Evolutionary conservation across 2,113 vertebrate genomes (phyloP), one percentile per base, ranked within the genome.

Genomic region (Haemorhous mexicanus): DNA sequence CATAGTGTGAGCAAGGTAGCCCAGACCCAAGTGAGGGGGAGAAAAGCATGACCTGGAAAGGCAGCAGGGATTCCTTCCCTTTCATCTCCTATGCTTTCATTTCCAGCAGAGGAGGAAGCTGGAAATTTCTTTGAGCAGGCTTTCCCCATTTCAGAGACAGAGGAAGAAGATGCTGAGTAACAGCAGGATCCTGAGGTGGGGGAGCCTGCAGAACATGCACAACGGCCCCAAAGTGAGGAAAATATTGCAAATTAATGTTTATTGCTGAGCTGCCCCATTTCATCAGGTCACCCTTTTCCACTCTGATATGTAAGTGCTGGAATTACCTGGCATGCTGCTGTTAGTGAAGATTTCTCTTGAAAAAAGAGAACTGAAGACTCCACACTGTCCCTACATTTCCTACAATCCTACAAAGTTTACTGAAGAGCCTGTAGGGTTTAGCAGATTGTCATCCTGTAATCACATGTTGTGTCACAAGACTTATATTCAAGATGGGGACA

Each of bases 361-460:
- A 55, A 67, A 59, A 35, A 72, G 33, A 67, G 12, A 24, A 59
- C 30, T 67, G 30, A 32, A 77, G 12, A 5, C 9, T 33, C 72
- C 79, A 79, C 59, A 32, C 15, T 73, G 58, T 55, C 72, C 64
- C 27, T 87, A 0, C 56, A 81, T 68, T 90, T 85, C 61, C 55
- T 70, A 52, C 50, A 81, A 27, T 72, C 37, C 53, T 68, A 67
- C 55, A 28, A 43, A 91, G 67, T 78, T 87, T 83, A 28, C 68
- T 61, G 10, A 87, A 82, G 52, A 30, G 64, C 12, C 43, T 86
- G 63, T 32, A 59, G 37, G 44, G 18, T 78, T 94, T 90, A 92
- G 41, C 32, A 90, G 66, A 79, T 64, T 95, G 74, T 87, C 64
- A 92, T 81, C 58, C 64, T 79, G 41, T 78, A 92, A 93, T 87